phyloP scores from a whole-genome alignment of 1,140 invertebrate genomes.

The Andricus grossulariae region DNA sequence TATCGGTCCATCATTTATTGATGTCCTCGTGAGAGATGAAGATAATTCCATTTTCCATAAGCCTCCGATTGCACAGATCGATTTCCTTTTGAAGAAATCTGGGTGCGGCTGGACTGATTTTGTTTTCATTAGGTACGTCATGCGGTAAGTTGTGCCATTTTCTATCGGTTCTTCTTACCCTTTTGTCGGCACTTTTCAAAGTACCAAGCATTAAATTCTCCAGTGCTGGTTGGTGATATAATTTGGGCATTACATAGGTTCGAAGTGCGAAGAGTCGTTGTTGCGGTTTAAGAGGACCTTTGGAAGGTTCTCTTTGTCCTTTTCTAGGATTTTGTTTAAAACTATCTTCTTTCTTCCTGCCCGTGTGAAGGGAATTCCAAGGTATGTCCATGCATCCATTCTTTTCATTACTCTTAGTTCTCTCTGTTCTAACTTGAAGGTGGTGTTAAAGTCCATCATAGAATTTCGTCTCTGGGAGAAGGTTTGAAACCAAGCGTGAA shows the following conservation, averaged over 20 bases:
- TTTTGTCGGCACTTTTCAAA: conserved; percentile 48
- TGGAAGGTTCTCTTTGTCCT: conserved; percentile 49
- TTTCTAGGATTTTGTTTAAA: not conserved
- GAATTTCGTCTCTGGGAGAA: no score
- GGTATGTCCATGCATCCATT: conserved; percentile 59
- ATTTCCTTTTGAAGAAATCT: conserved; percentile 10
- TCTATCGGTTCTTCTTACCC: conserved; percentile 53
- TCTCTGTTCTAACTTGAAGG: conserved; percentile 20
- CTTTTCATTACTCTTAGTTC: conserved; percentile 15
- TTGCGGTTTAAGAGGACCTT: conserved; percentile 62
- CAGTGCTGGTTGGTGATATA: conserved; percentile 57
- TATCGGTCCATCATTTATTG: not conserved
- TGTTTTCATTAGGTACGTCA: no score
- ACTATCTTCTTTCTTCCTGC: conserved; percentile 42
- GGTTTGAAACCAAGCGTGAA: no score
- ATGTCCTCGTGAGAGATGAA: conserved; percentile 4
- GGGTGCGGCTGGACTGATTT: no score
- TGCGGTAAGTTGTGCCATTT: conserved; percentile 58
- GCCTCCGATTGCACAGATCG: no score
- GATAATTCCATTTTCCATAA: conserved; percentile 10
- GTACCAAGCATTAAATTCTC: conserved; percentile 45
- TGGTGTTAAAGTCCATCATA: conserved; percentile 45
- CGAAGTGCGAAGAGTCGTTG: no score
- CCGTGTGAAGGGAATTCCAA: conserved; percentile 57
- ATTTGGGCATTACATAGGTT: conserved; percentile 58